These are phyloP conservation scores for Epizoanthus illoricatus DNA, from an alignment of 92 coral and sea anemone genomes.

Conservation along the genomic window DNA sequence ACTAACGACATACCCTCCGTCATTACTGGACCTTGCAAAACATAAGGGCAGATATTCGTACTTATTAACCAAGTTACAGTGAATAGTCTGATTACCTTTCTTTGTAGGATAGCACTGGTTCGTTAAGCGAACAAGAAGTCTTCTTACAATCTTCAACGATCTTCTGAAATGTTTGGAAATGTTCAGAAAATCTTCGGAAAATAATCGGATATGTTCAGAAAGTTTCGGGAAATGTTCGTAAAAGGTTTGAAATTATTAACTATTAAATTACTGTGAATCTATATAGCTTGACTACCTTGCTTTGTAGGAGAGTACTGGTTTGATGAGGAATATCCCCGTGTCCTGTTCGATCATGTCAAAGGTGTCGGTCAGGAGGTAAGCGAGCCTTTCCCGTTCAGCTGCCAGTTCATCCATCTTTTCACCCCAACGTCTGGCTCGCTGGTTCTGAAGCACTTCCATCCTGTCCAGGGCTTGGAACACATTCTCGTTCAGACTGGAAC, in stretches of 20 bases:
- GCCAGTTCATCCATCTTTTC: slow-evolving; percentile 81
- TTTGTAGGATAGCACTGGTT: neutral
- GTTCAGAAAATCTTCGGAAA: too few relatives aligned
- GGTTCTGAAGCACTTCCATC: slow-evolving; percentile 87
- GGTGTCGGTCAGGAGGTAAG: slow-evolving; percentile 71
- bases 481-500: slow-evolving; percentile 55
- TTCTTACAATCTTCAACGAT: too few relatives aligned
- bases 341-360: slow-evolving; percentile 84
- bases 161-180: too few relatives aligned
- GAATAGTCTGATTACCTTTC: too few relatives aligned
- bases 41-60: neutral
- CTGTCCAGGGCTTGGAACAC: slow-evolving; percentile 74
- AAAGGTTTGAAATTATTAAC: too few relatives aligned
- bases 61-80: neutral
- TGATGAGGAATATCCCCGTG: slow-evolving; percentile 95
- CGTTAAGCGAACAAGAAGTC: neutral
- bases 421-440: slow-evolving; percentile 88
- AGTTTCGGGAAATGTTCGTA: too few relatives aligned
- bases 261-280: too few relatives aligned
- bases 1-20: slow-evolving; percentile 61
- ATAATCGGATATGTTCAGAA: too few relatives aligned
- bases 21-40: neutral
- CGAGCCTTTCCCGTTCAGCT: slow-evolving; percentile 64
- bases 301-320: slow-evolving; percentile 85
- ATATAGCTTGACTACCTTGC: slow-evolving; percentile 63